phyloP scores from a whole-genome alignment of 1,140 invertebrate species.

The Cataglyphis hispanica region DNA sequence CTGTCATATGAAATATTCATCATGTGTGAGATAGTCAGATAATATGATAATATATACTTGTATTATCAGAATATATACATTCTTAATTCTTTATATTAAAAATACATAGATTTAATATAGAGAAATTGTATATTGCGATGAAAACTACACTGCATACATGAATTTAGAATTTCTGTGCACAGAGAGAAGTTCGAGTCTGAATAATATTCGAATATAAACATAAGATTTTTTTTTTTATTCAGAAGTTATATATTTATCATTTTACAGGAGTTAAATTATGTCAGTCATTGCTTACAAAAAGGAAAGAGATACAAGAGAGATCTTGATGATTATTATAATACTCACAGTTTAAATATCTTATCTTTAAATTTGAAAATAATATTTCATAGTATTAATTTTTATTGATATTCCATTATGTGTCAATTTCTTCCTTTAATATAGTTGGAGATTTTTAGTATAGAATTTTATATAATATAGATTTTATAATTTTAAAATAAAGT shows the following conservation, averaged over 20 bases:
- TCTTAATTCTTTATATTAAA: background rate
- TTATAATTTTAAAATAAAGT: background rate
- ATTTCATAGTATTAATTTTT: background rate
- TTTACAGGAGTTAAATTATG: background rate
- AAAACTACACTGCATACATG: slow-evolving; percentile 6
- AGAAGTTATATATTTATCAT: background rate
- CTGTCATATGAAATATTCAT: background rate
- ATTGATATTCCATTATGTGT: background rate
- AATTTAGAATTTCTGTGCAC: background rate
- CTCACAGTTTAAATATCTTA: background rate
- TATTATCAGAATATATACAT: background rate
- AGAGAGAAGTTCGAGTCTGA: background rate
- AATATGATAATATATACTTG: background rate
- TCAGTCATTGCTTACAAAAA: background rate
- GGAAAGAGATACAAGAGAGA: background rate
- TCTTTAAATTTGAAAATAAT: background rate
- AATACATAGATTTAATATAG: background rate
- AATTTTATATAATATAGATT: background rate
- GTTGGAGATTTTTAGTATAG: slow-evolving; percentile 9
- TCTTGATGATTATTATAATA: slow-evolving; percentile 1
- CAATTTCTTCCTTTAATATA: background rate
- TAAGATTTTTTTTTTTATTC: background rate
- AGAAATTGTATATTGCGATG: slow-evolving; percentile 7
- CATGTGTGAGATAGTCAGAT: background rate
- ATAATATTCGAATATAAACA: background rate